phyloP scores from a whole-genome alignment of 2,888 invertebrate genomes.

The Philaethria dido region DNA sequence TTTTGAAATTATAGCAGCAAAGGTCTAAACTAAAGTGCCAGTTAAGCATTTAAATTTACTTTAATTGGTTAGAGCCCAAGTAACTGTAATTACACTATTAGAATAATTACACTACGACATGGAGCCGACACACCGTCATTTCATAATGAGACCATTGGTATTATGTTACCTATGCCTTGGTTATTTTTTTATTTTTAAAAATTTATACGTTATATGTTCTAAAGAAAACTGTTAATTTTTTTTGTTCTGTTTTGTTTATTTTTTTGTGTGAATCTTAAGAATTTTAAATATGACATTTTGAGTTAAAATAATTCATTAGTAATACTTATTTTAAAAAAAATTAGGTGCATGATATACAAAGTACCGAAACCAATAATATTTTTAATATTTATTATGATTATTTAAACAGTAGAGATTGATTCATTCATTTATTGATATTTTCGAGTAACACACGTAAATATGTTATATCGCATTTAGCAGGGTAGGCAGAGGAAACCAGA shows the following conservation, averaged over 20 bases:
- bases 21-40: not conserved
- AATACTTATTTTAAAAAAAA: not conserved
- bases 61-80: not conserved
- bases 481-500: too few species aligned
- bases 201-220: not conserved
- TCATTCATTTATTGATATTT: too few species aligned
- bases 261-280: not conserved
- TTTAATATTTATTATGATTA: too few species aligned
- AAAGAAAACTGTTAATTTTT: not conserved
- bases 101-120: conserved; percentile 12
- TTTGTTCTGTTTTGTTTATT: not conserved
- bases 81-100: conserved; percentile 24
- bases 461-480: too few species aligned
- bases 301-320: not conserved
- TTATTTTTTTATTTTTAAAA: not conserved
- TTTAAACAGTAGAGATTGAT: too few species aligned
- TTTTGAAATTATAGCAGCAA: not conserved
- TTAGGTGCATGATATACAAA: too few species aligned
- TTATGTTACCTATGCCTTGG: not conserved
- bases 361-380: too few species aligned
- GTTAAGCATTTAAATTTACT: conserved; percentile 8
- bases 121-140: not conserved
- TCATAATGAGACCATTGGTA: conserved; percentile 3
- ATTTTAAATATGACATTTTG: not conserved
- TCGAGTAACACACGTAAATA: too few species aligned